Evolutionary conservation across 2,888 invertebrate species (phyloP).

Genomic region (Anoplius nigerrimus): DNA sequence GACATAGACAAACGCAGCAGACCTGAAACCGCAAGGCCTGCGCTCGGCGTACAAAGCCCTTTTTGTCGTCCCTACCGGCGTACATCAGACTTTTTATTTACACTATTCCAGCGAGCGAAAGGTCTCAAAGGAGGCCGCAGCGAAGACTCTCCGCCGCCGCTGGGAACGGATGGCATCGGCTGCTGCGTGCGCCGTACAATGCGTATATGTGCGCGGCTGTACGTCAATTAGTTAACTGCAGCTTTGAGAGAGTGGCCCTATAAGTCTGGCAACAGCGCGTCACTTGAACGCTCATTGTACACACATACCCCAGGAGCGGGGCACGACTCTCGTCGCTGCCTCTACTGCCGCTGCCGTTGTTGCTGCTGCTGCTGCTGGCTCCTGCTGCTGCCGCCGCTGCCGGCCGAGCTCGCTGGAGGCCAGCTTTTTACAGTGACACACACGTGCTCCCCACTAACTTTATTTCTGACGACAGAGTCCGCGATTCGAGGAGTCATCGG

Average conservation of each 20-base stretch:
- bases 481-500: conserved; percentile 53
- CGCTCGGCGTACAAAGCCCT: no score
- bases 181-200: no score
- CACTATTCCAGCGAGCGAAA: no score
- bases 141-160: no score
- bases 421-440: conserved; percentile 45
- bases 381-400: not conserved
- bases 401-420: conserved; percentile 7
- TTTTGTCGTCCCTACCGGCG: no score
- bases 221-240: conserved; percentile 38
- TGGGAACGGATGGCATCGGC: no score
- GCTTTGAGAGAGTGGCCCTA: conserved; percentile 23
- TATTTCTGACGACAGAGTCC: conserved; percentile 53
- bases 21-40: no score
- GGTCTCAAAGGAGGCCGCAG: no score
- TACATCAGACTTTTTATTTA: no score
- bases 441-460: conserved; percentile 49
- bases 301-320: conserved; percentile 7
- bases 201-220: not conserved
- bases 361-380: not conserved
- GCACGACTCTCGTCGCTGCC: not conserved
- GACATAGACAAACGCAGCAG: no score
- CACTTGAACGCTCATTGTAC: conserved; percentile 46
- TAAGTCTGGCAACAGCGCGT: conserved; percentile 51
- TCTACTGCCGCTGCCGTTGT: not conserved